phyloP scores from a whole-genome alignment of 2,888 invertebrate genomes.

The Linnaemya vulpina region DNA sequence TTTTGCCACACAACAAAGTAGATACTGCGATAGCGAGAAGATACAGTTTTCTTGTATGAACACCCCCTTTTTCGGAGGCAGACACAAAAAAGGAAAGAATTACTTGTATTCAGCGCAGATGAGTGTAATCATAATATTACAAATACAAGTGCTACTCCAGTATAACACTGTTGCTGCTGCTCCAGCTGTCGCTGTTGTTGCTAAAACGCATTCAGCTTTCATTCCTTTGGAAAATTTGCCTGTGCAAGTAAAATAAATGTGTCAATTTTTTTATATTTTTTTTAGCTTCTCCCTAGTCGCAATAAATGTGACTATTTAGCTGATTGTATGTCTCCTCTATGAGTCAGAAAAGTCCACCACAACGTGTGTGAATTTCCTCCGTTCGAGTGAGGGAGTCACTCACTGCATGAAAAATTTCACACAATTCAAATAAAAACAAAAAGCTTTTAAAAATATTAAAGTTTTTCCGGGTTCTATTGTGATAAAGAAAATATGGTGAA shows the following conservation, averaged over 20 bases:
- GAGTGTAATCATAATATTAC: conserved; percentile 51
- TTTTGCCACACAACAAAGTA: conserved; percentile 11
- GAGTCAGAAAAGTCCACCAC: neutral
- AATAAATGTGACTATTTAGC: neutral
- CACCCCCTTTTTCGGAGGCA: conserved; percentile 39
- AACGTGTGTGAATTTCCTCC: conserved; percentile 1
- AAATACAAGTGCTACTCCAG: conserved; percentile 43
- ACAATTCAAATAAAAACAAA: conserved; percentile 35
- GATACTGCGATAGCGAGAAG: conserved; percentile 17
- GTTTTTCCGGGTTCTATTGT: conserved; percentile 64
- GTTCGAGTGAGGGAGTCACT: conserved; percentile 19
- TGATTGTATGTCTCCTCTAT: neutral
- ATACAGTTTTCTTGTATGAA: conserved; percentile 30
- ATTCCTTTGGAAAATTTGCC: conserved; percentile 30
- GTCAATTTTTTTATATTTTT: conserved; percentile 60
- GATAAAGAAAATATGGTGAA: conserved; percentile 54
- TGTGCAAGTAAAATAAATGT: conserved; percentile 37
- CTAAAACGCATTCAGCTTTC: neutral
- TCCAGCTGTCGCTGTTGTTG: conserved; percentile 13
- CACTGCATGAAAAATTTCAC: conserved; percentile 27
- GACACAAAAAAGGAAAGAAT: neutral
- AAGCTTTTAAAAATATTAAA: conserved; percentile 68
- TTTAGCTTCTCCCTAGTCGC: conserved; percentile 46
- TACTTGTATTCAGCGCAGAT: conserved; percentile 42
- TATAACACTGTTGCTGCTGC: conserved; percentile 19